Evolutionary conservation across 2,888 invertebrate genomes (phyloP).

Genomic region (Sicus ferrugineus): DNA sequence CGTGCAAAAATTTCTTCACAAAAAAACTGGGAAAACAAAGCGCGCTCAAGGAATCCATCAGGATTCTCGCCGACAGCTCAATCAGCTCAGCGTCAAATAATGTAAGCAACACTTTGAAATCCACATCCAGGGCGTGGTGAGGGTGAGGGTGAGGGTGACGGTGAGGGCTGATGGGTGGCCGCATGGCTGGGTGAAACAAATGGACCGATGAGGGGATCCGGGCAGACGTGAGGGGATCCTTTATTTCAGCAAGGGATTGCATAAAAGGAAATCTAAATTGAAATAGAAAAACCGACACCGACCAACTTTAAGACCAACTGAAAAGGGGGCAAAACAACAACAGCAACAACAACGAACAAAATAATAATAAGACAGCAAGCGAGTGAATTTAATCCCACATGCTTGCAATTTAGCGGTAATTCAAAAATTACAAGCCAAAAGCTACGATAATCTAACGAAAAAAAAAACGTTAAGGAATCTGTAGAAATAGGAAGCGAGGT

Average conservation of each 20-base stretch:
- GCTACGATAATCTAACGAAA: constrained; percentile 36
- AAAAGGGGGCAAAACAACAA: not conserved
- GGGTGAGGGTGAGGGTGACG: not conserved
- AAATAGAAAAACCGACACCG: constrained; percentile 8
- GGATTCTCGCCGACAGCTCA: constrained; percentile 17
- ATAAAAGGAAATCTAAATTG: constrained; percentile 24
- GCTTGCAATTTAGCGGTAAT: constrained; percentile 50
- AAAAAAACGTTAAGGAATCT: not conserved
- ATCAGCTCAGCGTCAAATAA: constrained; percentile 27
- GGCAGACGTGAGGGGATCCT: not conserved
- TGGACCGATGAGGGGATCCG: not conserved
- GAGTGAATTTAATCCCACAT: constrained; percentile 20
- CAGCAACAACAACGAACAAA: not conserved
- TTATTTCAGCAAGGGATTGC: constrained; percentile 1
- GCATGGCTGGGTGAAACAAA: not conserved
- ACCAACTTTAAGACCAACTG: not conserved
- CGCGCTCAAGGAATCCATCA: not conserved
- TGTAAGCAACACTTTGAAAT: constrained; percentile 19
- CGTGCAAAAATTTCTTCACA: no score
- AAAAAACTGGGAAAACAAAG: not conserved
- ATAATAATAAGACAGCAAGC: not conserved
- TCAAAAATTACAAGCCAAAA: constrained; percentile 56
- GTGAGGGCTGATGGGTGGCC: not conserved
- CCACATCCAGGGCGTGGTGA: no score
- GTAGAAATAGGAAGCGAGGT: no score